These are phyloP conservation scores for Montipora foliosa DNA, from an alignment of 64 coral and sea anemone species.

Conservation along the genomic window DNA sequence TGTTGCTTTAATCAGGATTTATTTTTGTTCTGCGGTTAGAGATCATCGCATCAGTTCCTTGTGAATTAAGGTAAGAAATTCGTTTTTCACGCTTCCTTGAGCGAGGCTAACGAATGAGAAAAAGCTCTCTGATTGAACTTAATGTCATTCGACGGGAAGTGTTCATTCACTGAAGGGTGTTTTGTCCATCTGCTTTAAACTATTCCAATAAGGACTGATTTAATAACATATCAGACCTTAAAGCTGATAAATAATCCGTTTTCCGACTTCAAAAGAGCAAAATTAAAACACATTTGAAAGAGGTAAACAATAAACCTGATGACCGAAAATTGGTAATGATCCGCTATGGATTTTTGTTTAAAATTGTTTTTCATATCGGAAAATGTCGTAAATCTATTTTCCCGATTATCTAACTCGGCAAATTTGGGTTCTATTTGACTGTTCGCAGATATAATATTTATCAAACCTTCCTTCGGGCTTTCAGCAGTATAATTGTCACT, in stretches of 20 bases:
- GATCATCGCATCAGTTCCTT: not conserved
- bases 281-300: not conserved
- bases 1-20: not conserved
- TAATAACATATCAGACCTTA: not conserved
- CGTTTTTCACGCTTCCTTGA: not conserved
- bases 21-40: not conserved
- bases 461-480: not conserved
- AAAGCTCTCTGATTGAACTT: not conserved
- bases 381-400: not conserved
- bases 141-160: not conserved
- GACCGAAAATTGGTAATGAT: not conserved
- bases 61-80: conserved; percentile 29
- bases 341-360: not conserved
- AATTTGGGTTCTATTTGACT: not conserved
- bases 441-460: not conserved
- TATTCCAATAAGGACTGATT: not conserved
- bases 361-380: not conserved
- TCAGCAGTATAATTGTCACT: not conserved
- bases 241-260: not conserved
- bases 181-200: not conserved
- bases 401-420: not conserved
- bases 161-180: not conserved
- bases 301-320: not conserved
- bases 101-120: not conserved
- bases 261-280: not conserved